Evolutionary conservation across 1,140 invertebrate genomes (phyloP).

Genomic region (Nixonia krombeini): DNA sequence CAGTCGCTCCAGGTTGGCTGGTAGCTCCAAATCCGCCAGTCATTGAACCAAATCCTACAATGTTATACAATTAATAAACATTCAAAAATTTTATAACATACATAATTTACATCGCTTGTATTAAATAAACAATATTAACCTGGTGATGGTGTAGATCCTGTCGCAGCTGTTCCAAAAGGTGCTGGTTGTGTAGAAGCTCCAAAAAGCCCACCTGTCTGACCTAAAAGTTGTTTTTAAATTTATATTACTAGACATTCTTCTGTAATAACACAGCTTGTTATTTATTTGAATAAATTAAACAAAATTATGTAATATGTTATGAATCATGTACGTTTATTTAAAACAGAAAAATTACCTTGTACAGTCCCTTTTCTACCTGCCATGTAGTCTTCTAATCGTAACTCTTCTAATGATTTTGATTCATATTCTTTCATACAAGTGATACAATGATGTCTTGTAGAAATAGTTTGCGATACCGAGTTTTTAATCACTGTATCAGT

Average conservation of each 20-base stretch:
- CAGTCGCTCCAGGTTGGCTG: conserved; percentile 59
- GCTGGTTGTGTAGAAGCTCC: conserved; percentile 66
- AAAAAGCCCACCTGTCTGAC: conserved; percentile 73
- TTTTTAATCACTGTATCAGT: conserved; percentile 93
- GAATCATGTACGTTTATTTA: too few species aligned
- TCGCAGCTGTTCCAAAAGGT: conserved; percentile 68
- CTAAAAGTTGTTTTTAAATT: too few species aligned
- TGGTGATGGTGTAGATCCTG: conserved; percentile 66
- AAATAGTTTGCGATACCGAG: conserved; percentile 85
- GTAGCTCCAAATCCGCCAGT: conserved; percentile 73
- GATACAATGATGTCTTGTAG: conserved; percentile 94
- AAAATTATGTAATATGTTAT: too few species aligned
- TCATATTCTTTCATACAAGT: conserved; percentile 99
- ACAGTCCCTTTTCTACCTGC: conserved; percentile 86
- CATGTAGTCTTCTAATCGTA: conserved; percentile 93
- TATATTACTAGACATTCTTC: too few species aligned
- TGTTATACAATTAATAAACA: neutral
- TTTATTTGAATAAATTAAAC: too few species aligned
- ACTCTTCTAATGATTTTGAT: conserved; percentile 92
- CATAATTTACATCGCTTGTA: neutral
- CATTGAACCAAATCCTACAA: conserved; percentile 69
- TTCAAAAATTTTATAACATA: neutral
- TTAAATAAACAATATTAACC: conserved; percentile 36
- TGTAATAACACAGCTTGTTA: too few species aligned
- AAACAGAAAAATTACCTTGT: conserved; percentile 54